These are phyloP conservation scores for Platycheirus albimanus DNA, from an alignment of 2,888 invertebrate genomes.

Conservation along the genomic window DNA sequence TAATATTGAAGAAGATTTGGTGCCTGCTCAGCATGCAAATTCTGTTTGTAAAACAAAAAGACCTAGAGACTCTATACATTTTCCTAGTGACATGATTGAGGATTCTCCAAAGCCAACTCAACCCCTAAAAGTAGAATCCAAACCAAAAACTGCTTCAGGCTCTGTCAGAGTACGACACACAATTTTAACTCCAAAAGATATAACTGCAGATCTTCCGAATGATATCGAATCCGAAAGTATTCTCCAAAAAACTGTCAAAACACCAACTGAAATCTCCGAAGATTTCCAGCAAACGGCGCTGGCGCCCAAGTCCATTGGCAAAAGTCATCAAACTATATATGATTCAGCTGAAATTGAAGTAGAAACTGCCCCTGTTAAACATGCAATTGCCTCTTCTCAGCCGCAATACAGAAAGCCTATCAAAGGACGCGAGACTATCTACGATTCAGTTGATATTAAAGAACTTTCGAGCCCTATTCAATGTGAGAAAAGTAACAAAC, in stretches of 20 bases:
- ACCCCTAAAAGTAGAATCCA: neutral
- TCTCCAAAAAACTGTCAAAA: constrained; percentile 10
- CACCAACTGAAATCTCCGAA: neutral
- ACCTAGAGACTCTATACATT: neutral
- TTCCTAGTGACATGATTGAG: neutral
- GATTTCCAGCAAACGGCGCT: neutral
- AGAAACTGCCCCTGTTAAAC: neutral
- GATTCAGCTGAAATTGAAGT: neutral
- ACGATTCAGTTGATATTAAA: too few species aligned
- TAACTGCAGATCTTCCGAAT: neutral
- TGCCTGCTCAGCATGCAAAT: neutral
- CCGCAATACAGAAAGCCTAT: too few species aligned
- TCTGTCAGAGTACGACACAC: neutral
- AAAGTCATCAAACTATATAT: constrained; percentile 4
- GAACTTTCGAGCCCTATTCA: too few species aligned
- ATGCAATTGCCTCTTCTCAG: too few species aligned
- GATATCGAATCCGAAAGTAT: neutral
- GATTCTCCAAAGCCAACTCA: neutral
- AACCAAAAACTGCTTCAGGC: too few species aligned
- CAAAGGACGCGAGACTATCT: too few species aligned
- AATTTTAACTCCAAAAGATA: neutral
- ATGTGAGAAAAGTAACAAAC: neutral
- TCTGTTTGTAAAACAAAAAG: neutral
- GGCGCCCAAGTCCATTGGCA: neutral
- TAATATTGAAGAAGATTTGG: too few species aligned